A percentile compares a stretch with the other conserved stretches of the same genome.
Conservation (phyloP, 2,113 vertebrate species). For the Antigone vipio region DNA sequence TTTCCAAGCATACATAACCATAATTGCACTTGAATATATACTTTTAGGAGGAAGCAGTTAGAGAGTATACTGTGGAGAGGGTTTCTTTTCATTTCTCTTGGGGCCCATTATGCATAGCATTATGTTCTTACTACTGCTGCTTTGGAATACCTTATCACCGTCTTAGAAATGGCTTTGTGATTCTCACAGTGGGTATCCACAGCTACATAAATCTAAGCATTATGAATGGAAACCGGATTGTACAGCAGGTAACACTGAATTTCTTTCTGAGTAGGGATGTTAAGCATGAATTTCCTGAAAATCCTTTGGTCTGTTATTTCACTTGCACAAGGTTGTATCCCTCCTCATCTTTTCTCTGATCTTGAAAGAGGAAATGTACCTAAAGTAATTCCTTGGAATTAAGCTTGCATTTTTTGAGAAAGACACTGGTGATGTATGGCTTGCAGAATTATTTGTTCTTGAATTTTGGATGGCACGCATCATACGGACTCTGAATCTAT, state of each 20-base stretch:
- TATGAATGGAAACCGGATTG: not conserved
- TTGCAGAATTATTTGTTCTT: not conserved
- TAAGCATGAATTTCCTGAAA: not conserved
- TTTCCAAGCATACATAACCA: not conserved
- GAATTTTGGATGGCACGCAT: not conserved
- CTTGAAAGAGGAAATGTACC: not conserved
- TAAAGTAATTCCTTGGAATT: not conserved
- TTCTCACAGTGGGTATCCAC: not conserved
- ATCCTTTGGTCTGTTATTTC: not conserved
- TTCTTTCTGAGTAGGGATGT: not conserved
- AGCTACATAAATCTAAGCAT: not conserved
- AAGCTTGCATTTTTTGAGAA: not conserved
- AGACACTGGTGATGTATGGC: rapidly evolving
- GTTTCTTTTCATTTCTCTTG: not conserved
- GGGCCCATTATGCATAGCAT: not conserved
- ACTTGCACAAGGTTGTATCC: not conserved
- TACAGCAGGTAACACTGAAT: not conserved
- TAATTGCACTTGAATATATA: not conserved
- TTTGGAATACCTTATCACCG: not conserved
- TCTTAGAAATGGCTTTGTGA: not conserved
- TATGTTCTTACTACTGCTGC: not conserved
- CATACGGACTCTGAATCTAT: not conserved
- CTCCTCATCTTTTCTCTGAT: not conserved
- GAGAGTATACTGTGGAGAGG: not conserved
- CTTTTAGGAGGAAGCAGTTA: not conserved